Conservation (phyloP, 2,113 vertebrate species). For the Dipodomys ordii region DNA sequence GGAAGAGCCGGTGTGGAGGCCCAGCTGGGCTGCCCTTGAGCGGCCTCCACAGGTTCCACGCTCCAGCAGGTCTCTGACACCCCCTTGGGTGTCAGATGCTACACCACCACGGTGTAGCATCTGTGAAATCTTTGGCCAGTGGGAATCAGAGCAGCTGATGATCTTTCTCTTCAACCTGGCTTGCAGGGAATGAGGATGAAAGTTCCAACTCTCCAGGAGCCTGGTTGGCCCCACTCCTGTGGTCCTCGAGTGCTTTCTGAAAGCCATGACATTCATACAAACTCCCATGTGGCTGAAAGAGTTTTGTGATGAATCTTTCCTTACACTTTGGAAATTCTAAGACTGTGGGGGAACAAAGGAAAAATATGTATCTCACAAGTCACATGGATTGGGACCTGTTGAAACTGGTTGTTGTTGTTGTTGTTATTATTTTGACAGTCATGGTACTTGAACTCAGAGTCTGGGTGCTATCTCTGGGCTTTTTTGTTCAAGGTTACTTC, state of each 20-base stretch:
- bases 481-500: no score
- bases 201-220: neutral
- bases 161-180: neutral
- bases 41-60: neutral
- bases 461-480: no score
- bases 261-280: neutral
- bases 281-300: neutral
- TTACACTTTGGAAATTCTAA: neutral
- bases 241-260: neutral
- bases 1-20: no score
- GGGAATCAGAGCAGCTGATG: neutral
- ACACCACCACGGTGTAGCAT: neutral
- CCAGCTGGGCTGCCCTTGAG: neutral
- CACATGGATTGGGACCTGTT: neutral
- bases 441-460: no score
- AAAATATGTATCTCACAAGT: neutral
- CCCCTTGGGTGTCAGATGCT: no score
- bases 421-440: no score
- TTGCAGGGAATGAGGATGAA: neutral
- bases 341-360: no score
- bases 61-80: neutral
- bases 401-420: no score
- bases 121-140: neutral
- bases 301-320: neutral
- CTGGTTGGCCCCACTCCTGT: no score